These are phyloP conservation scores for Orthonyx spaldingii DNA, from an alignment of 2,113 vertebrate species.

Conservation along the genomic window DNA sequence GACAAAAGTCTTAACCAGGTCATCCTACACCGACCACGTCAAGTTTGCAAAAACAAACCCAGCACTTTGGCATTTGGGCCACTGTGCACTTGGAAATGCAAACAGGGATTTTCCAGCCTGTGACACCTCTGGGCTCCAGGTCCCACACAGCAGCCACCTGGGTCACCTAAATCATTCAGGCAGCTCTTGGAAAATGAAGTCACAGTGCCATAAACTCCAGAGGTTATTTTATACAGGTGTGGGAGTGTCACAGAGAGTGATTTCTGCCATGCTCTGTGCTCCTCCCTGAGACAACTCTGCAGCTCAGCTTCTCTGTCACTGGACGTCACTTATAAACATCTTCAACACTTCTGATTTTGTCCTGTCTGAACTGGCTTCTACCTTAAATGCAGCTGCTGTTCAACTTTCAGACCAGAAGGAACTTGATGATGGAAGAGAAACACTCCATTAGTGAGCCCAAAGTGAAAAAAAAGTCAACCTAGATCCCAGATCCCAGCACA, in stretches of 20 bases:
- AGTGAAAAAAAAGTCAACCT: background rate
- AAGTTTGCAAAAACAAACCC: background rate
- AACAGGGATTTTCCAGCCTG: fast-evolving
- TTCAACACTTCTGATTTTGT: background rate
- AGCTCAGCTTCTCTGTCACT: fast-evolving
- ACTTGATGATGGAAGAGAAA: background rate
- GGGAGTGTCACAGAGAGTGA: background rate
- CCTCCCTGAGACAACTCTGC: background rate
- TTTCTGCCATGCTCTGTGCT: background rate
- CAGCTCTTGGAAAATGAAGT: background rate
- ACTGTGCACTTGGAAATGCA: background rate
- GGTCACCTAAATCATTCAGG: fast-evolving
- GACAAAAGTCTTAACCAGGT: background rate
- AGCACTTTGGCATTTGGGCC: background rate
- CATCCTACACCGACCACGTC: background rate
- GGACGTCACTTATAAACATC: fast-evolving
- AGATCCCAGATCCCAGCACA: background rate
- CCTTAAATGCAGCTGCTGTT: background rate
- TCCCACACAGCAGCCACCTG: background rate
- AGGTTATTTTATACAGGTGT: background rate
- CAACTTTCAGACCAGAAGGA: background rate
- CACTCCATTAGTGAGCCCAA: background rate
- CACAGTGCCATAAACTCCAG: fast-evolving
- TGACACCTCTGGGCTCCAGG: background rate
- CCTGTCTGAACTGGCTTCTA: background rate